A percentile compares a stretch with the other conserved stretches of the same genome.
phyloP scores from a whole-genome alignment of 2,113 vertebrate species.

The Eonycteris spelaea region DNA sequence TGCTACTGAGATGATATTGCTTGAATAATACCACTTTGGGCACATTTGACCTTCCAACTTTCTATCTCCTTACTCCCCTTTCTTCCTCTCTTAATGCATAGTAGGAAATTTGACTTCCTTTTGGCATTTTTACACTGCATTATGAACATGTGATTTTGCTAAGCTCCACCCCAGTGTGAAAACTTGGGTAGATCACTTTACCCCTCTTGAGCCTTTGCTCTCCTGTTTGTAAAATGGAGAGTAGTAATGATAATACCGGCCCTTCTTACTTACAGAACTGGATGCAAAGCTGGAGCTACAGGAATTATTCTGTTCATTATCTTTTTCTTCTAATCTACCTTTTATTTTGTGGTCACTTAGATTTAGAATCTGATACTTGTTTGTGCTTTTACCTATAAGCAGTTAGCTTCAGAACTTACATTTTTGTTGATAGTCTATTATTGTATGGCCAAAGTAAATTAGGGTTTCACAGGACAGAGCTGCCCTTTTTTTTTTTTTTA shows the following conservation, averaged over 20 bases:
- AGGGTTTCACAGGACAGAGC: neutral
- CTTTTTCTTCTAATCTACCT: neutral
- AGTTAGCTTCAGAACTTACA: neutral
- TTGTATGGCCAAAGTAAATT: neutral
- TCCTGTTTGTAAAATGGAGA: neutral
- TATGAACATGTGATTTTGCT: neutral
- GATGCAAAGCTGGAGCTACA: neutral
- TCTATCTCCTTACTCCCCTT: neutral
- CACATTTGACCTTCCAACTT: neutral
- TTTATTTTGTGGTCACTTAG: neutral
- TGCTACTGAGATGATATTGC: neutral
- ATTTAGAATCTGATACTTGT: neutral
- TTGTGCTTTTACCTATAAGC: neutral
- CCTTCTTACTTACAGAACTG: neutral
- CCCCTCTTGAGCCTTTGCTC: neutral
- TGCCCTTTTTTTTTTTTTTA: neutral
- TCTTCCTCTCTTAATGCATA: neutral
- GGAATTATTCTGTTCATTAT: neutral
- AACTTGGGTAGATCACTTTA: neutral
- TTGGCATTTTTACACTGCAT: neutral
- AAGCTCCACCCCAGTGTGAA: neutral
- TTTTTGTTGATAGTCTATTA: neutral
- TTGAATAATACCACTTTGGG: neutral
- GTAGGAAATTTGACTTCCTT: neutral
- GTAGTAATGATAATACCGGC: fast-evolving